phyloP scores from a whole-genome alignment of 2,113 vertebrate genomes.

The Mirza zaza region DNA sequence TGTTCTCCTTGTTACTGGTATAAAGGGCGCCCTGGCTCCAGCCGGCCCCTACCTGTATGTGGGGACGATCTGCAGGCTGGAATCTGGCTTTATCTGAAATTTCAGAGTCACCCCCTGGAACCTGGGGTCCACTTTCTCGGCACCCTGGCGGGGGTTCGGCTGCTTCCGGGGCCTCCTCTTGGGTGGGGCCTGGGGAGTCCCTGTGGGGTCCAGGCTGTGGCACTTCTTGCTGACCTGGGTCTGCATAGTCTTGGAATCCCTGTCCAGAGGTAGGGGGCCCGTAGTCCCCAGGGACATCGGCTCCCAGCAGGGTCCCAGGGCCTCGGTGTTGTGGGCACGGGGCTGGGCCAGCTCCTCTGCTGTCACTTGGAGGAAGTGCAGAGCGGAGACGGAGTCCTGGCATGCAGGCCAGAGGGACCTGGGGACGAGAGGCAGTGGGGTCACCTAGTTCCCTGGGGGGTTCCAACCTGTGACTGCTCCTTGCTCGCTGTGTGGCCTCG shows the following conservation, averaged over 20 bases:
- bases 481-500: not conserved
- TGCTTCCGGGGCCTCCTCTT: constrained; percentile 87
- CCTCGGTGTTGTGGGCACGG: not conserved
- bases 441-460: not conserved
- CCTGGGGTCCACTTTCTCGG: constrained; percentile 83
- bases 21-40: not conserved
- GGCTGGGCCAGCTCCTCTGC: constrained; percentile 60
- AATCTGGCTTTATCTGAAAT: constrained; percentile 83
- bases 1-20: not conserved
- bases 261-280: not conserved
- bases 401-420: constrained; percentile 64
- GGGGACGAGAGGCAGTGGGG: constrained; percentile 35
- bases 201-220: constrained; percentile 63
- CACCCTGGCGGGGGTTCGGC: constrained; percentile 83
- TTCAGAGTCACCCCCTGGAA: constrained; percentile 89
- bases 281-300: not conserved
- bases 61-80: constrained; percentile 86
- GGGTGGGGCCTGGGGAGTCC: not conserved
- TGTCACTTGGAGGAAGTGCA: constrained; percentile 86
- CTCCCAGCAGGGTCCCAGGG: constrained; percentile 15
- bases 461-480: not conserved
- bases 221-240: constrained; percentile 87
- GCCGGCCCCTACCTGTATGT: constrained; percentile 86
- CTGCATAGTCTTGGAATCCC: constrained; percentile 83
- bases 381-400: constrained; percentile 72